Evolutionary conservation across 2,797 vertebrate genomes (phyloP).

Genomic region (Bucorvus abyssinicus): DNA sequence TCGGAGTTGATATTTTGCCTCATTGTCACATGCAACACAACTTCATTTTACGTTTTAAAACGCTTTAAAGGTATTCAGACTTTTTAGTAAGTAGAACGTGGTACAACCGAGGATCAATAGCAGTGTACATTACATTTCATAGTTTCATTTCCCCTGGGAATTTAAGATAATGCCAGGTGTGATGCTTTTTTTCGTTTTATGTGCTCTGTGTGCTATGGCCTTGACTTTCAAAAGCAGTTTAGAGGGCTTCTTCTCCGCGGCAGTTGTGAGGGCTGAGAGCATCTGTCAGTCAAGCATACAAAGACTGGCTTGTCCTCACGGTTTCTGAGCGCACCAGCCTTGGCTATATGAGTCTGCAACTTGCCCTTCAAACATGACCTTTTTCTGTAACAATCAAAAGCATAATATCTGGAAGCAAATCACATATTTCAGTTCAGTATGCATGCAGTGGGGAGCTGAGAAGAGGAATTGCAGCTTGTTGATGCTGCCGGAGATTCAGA

Average conservation of each 20-base stretch:
- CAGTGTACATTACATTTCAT: neutral
- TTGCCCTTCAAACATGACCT: neutral
- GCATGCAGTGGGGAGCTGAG: neutral
- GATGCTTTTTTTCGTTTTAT: neutral
- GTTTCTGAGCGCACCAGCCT: neutral
- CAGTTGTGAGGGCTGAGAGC: neutral
- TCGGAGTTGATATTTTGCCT: neutral
- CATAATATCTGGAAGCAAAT: neutral
- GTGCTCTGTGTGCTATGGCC: neutral
- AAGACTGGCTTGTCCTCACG: neutral
- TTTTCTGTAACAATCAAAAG: neutral
- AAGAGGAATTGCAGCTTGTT: neutral
- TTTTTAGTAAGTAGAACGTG: neutral
- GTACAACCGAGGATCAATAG: neutral
- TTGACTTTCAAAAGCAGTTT: slow-evolving; percentile 24
- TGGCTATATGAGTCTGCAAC: neutral
- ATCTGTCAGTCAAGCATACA: neutral
- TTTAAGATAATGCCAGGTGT: neutral
- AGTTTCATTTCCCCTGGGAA: neutral
- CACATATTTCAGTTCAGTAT: neutral
- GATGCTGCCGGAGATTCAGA: neutral
- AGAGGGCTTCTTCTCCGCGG: neutral
- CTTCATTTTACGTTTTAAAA: neutral
- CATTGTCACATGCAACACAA: neutral
- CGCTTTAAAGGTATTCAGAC: neutral